These are phyloP conservation scores for Idaea biselata DNA, from an alignment of 2,888 invertebrate species.

Conservation along the genomic window DNA sequence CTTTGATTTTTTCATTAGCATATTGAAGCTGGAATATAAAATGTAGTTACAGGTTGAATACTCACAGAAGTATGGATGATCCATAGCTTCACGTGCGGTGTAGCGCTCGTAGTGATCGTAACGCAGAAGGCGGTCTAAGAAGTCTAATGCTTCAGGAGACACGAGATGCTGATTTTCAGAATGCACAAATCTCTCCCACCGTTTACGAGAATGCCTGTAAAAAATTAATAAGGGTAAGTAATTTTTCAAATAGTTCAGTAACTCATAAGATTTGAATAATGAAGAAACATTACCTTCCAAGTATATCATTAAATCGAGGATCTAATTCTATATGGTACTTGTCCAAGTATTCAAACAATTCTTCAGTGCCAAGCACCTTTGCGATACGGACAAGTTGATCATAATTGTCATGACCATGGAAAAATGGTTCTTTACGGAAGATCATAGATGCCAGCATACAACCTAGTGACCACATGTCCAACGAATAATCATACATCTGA, in stretches of 20 bases:
- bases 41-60: constrained; percentile 30
- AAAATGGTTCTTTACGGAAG: constrained; percentile 99
- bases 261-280: too few relatives aligned
- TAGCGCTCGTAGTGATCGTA: constrained; percentile 99
- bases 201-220: constrained; percentile 96
- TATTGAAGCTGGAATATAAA: not conserved
- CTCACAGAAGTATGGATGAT: constrained; percentile 99
- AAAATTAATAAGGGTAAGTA: constrained; percentile 8
- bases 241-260: too few relatives aligned
- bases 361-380: constrained; percentile 99
- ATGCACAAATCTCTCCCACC: constrained; percentile 99
- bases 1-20: not conserved
- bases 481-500: constrained; percentile 99
- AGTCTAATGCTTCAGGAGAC: constrained; percentile 98
- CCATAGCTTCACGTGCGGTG: constrained; percentile 99
- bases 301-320: constrained; percentile 99
- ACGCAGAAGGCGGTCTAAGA: constrained; percentile 98
- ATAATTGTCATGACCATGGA: constrained; percentile 99
- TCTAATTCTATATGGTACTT: constrained; percentile 99
- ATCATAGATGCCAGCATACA: constrained; percentile 99
- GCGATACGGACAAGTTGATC: constrained; percentile 99
- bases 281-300: constrained; percentile 91
- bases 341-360: constrained; percentile 99
- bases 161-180: constrained; percentile 99
- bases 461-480: constrained; percentile 99